Evolutionary conservation across 2,797 vertebrate genomes (phyloP), one percentile per base, ranked within the genome.

Genomic region (Geotria australis): DNA sequence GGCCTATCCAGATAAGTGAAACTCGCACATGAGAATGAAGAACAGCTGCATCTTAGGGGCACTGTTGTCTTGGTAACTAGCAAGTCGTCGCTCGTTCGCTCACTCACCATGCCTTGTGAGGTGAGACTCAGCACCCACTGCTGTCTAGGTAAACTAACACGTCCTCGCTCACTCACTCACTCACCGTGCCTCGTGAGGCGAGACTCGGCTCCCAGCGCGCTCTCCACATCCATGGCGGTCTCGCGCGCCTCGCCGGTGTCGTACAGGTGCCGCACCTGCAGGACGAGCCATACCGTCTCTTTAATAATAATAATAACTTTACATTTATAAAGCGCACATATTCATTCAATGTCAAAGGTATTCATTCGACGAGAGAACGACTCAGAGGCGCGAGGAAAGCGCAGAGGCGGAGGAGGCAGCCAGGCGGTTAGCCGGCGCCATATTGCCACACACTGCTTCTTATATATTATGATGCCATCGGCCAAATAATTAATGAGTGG

Each of bases 241-340:
- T 88, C 85, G 62, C 74, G 78, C 56, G 73, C 63, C 63, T 93
- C 85, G 59, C 84, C 83, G 0, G 83, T 85, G 64, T 91, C 78
- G 9, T 80, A 70, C 47, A 98, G 74, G 66, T 95, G 89, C 14
- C 78, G 77, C 58, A 98, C 78, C 91, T 98, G 67, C 49, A 64
- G 64, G 9, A 38, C 24, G 24, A 38, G 38, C 24, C 4, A 24
- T 38, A 5, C 24, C 24, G 24, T 38, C 24, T 38, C 24, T 38
- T n/a, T n/a, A n/a, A n/a, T n/a, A n/a, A n/a, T n/a, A n/a, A n/a
- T n/a, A n/a, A n/a, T n/a, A n/a, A n/a, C n/a, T n/a, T n/a, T n/a
- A n/a, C n/a, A n/a, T n/a, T n/a, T n/a, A n/a, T n/a, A n/a, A n/a
- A n/a, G n/a, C n/a, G n/a, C n/a, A n/a, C n/a, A n/a, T n/a, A n/a